Evolutionary conservation across 2,113 vertebrate genomes (phyloP).

Genomic region (Euleptes europaea): DNA sequence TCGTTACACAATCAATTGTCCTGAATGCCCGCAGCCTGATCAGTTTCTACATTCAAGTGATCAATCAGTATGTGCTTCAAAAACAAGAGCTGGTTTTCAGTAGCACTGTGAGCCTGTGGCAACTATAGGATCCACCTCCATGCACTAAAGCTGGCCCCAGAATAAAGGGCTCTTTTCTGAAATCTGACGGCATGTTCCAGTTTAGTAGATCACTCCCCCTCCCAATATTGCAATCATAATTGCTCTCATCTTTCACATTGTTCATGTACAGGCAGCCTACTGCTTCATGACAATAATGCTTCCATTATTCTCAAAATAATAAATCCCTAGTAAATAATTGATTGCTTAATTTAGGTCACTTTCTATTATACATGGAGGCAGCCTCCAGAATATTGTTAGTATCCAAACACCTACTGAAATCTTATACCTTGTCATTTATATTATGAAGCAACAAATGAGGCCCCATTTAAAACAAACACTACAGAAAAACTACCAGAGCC

Average conservation of each 20-base stretch:
- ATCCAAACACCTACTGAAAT: slow-evolving; percentile 6
- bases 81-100: neutral
- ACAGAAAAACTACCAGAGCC: neutral
- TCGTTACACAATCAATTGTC: neutral
- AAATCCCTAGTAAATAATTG: slow-evolving; percentile 39
- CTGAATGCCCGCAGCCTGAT: neutral
- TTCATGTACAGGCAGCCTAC: slow-evolving; percentile 10
- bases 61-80: neutral
- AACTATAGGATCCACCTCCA: neutral
- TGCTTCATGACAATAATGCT: slow-evolving; percentile 31
- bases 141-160: no score
- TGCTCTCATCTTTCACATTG: slow-evolving; percentile 15
- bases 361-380: slow-evolving; percentile 27
- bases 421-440: neutral
- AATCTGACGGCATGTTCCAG: no score
- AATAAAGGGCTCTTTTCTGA: no score
- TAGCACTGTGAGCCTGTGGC: neutral
- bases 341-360: slow-evolving; percentile 11
- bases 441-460: slow-evolving; percentile 10
- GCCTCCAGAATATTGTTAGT: neutral
- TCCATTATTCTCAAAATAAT: slow-evolving; percentile 23
- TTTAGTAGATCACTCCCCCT: neutral
- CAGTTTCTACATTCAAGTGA: neutral
- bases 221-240: slow-evolving; percentile 18
- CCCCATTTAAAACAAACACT: slow-evolving; percentile 17